A percentile compares a stretch with the other conserved stretches of the same genome.
These are phyloP conservation scores for Pomatorhinus ruficollis DNA, from an alignment of 2,113 vertebrate genomes.

Conservation along the genomic window DNA sequence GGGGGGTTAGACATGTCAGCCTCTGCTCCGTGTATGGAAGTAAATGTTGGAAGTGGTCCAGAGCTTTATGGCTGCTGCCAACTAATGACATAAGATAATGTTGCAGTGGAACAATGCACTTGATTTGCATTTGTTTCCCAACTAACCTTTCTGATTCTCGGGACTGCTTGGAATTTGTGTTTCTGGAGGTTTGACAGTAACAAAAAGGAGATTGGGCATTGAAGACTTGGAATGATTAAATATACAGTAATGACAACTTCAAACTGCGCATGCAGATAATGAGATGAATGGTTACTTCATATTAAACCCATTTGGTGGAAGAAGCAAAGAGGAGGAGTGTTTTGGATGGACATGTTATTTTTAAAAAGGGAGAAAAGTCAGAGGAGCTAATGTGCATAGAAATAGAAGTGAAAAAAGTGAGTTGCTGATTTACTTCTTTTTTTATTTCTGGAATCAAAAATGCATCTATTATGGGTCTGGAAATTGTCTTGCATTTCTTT, in stretches of 20 bases:
- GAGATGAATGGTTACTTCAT: not conserved
- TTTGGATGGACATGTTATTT: not conserved
- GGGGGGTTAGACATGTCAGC: constrained; percentile 27
- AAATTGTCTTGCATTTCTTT: not conserved
- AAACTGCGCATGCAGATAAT: not conserved
- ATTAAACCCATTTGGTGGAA: constrained; percentile 8
- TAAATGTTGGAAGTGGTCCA: constrained; percentile 56
- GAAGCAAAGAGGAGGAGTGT: not conserved
- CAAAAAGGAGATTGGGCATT: not conserved
- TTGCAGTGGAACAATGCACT: constrained; percentile 45
- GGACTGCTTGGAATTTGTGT: not conserved
- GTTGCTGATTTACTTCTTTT: not conserved
- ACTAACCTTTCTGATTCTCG: constrained; percentile 43
- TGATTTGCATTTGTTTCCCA: constrained; percentile 57
- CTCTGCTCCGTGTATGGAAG: constrained; percentile 52
- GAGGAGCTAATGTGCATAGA: not conserved
- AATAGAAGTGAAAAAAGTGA: not conserved
- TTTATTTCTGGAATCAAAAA: not conserved
- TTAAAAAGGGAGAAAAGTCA: not conserved
- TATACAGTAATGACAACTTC: constrained; percentile 8
- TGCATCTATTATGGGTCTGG: not conserved
- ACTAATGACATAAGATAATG: constrained; percentile 59
- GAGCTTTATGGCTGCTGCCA: constrained; percentile 61
- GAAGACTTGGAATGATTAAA: not conserved
- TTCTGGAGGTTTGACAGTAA: not conserved